Evolutionary conservation across 2,888 invertebrate genomes (phyloP).

Genomic region (Hypomecis punctinalis): DNA sequence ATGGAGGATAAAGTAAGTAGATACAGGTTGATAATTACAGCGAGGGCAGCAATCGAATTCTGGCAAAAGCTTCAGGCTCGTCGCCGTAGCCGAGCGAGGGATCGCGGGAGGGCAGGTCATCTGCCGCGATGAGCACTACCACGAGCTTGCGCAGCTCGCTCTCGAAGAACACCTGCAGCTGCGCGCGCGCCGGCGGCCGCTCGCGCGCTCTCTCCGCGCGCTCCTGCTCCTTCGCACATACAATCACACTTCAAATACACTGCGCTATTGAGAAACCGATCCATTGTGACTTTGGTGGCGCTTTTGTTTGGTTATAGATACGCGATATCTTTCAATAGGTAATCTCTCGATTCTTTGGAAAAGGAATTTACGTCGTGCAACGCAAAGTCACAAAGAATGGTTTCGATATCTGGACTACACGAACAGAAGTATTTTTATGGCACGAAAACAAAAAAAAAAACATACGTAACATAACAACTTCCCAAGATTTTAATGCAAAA

Average conservation of each 20-base stretch:
- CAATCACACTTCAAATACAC: slow-evolving; percentile 18
- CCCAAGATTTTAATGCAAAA: slow-evolving; percentile 64
- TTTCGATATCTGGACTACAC: slow-evolving; percentile 31
- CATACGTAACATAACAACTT: slow-evolving; percentile 48
- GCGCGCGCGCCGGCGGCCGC: slow-evolving; percentile 91
- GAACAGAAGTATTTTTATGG: slow-evolving; percentile 24
- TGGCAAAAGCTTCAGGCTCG: slow-evolving; percentile 93
- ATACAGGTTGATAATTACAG: slow-evolving; percentile 86
- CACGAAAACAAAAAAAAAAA: slow-evolving; percentile 25
- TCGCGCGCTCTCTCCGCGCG: slow-evolving; percentile 81
- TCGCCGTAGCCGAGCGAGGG: slow-evolving; percentile 91
- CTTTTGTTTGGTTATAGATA: neutral
- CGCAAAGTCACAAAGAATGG: slow-evolving; percentile 47
- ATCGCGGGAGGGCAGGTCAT: slow-evolving; percentile 92
- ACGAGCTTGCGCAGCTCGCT: slow-evolving; percentile 92
- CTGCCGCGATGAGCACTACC: slow-evolving; percentile 93
- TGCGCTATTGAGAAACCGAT: slow-evolving; percentile 41
- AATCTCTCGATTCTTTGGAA: neutral
- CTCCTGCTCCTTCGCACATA: slow-evolving; percentile 74
- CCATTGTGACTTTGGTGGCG: slow-evolving; percentile 27
- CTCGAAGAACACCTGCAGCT: slow-evolving; percentile 96
- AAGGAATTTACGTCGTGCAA: neutral
- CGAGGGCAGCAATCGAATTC: slow-evolving; percentile 91
- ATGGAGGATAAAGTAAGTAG: neutral
- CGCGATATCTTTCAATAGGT: neutral